Evolutionary conservation across 2,888 invertebrate species (phyloP), one percentile per base, ranked within the genome.

Genomic region (Dryococelus australis): DNA sequence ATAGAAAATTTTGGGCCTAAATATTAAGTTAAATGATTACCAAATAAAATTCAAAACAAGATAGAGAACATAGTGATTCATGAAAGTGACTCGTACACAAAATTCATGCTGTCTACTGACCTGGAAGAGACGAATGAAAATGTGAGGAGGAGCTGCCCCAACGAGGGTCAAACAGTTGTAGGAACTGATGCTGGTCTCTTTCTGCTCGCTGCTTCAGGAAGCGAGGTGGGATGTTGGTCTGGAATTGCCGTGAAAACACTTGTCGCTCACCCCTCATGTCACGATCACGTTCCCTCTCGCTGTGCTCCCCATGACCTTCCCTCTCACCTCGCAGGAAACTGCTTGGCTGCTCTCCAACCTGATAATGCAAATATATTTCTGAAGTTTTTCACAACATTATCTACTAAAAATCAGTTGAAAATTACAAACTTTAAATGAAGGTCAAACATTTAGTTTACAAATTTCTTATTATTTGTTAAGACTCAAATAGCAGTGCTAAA

Each of bases 201-300:
- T 93, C 95, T 89, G 95, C 94, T 90, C 97, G 96, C 90, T 97
- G 96, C 90, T 96, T 96, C 90, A 96, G 95, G 92, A 97, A 97
- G 10, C 98, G 94, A 26, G 98, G 98, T 87, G 98, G 98, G 91
- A 98, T 94, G 92, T 97, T 96, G 86, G 94, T 95, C 92, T 97
- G 97, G 92, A 97, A 97, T 89, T 95, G 95, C 90, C 96, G 95
- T 12, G 96, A 95, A 91, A 96, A 97, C 47, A 94, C 94, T 1
- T 87, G 87, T n/a, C 89, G 87, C 43, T 89, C 88, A 35, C 88
- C 81, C 12, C 87, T 85, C 78, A 47, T 65, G 35, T 86, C 53
- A 78, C 91, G 90, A 24, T 92, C 92, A 85, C 92, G 90, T 86
- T 91, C 90, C 27, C 91, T 90, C 86, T 91, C 91, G 43, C 92